Conservation (phyloP, 2,888 invertebrate species). For the Leptinotarsa peninsularis region DNA sequence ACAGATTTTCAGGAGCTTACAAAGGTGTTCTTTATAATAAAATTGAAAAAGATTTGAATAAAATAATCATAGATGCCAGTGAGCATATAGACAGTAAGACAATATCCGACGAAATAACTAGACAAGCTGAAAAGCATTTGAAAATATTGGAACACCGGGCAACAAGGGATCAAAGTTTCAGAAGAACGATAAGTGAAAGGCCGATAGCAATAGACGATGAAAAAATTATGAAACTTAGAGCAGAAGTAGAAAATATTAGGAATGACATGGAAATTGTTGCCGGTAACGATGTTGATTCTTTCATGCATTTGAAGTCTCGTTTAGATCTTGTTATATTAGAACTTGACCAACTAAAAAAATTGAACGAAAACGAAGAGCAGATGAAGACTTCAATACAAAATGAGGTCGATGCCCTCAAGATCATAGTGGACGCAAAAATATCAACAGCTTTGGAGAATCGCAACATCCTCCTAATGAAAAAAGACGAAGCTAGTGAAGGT, state of each 20-base stretch:
- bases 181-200: conserved; percentile 19
- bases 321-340: conserved; percentile 48
- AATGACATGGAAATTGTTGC: conserved; percentile 43
- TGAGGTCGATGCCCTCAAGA: conserved; percentile 48
- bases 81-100: conserved; percentile 44
- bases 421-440: conserved; percentile 50
- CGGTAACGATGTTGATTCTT: conserved; percentile 39
- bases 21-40: conserved; percentile 53
- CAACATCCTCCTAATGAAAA: conserved; percentile 13
- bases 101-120: conserved; percentile 42
- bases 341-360: conserved; percentile 43
- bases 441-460: conserved; percentile 44
- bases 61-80: conserved; percentile 42
- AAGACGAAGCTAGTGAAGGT: conserved; percentile 37
- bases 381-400: conserved; percentile 47
- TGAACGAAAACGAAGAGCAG: conserved; percentile 46
- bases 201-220: conserved; percentile 35
- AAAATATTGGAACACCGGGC: conserved; percentile 54
- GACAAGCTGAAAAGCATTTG: conserved; percentile 50
- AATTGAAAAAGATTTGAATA: conserved; percentile 52
- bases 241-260: conserved; percentile 45
- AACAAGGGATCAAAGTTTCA: conserved; percentile 48
- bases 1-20: conserved; percentile 51
- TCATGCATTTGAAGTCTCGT: conserved; percentile 45
- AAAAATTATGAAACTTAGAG: conserved; percentile 44